Conservation (phyloP, 2,797 vertebrate genomes). For the Carcharodon carcharias region DNA sequence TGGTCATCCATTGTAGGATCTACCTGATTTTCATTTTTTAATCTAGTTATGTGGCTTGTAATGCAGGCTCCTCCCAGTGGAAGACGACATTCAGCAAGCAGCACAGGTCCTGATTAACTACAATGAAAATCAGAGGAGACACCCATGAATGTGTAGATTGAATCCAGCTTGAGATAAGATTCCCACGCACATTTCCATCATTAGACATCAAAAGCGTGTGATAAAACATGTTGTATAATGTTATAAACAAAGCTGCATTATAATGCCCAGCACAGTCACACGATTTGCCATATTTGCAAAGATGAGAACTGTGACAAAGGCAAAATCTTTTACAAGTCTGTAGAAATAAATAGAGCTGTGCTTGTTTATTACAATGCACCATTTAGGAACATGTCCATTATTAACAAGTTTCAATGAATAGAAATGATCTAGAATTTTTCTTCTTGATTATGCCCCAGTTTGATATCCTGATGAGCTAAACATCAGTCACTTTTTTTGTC, state of each 20-base stretch:
- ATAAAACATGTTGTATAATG: background rate
- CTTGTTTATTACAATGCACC: background rate
- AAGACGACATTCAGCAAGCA: background rate
- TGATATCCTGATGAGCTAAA: background rate
- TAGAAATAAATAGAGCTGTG: background rate
- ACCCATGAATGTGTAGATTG: background rate
- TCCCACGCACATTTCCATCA: background rate
- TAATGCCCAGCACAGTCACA: background rate
- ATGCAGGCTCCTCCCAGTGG: background rate
- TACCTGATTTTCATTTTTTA: background rate
- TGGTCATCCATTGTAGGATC: background rate
- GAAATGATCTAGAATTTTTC: background rate
- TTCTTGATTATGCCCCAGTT: too few relatives aligned
- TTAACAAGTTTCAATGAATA: background rate
- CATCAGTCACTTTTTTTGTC: background rate
- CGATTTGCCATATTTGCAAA: background rate
- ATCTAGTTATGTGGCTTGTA: background rate
- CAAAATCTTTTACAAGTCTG: background rate
- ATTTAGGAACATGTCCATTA: background rate
- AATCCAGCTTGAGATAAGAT: background rate
- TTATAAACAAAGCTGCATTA: background rate
- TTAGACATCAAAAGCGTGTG: background rate
- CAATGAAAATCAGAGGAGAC: background rate
- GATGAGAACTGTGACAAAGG: background rate
- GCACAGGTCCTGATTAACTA: background rate